Percentiles rank a stretch among this genome's conserved stretches.
Conservation (phyloP, 2,888 invertebrate genomes). For the Lepidochitona cinerea region DNA sequence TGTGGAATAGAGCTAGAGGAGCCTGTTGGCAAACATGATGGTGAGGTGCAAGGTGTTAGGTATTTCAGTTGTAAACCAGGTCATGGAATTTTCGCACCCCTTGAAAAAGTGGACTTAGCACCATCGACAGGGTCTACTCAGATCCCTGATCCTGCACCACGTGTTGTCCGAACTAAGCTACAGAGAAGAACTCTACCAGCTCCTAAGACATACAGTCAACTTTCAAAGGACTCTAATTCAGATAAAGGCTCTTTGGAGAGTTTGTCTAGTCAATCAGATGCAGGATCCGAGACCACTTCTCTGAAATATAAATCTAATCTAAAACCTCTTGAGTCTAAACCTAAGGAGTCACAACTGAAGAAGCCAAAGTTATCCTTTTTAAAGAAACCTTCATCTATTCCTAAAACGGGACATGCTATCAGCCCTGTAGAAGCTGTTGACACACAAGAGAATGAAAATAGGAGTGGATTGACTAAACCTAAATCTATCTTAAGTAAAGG, state of each 20-base stretch:
- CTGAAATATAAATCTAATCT: neutral
- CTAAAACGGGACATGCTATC: neutral
- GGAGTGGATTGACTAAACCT: neutral
- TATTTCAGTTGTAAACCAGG: conserved; percentile 77
- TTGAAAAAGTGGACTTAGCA: conserved; percentile 72
- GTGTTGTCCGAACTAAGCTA: neutral
- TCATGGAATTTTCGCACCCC: conserved; percentile 78
- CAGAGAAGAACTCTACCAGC: neutral
- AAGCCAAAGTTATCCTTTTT: neutral
- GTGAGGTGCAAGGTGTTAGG: conserved; percentile 76
- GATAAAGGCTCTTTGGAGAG: neutral
- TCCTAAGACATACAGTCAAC: neutral
- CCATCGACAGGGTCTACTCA: too few species aligned
- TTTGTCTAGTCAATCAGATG: neutral
- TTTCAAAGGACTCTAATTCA: neutral
- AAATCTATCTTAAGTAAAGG: neutral
- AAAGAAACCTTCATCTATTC: neutral
- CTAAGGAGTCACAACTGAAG: neutral
- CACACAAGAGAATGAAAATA: neutral
- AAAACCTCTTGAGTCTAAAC: neutral
- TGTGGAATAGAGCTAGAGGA: conserved; percentile 78
- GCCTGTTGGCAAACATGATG: conserved; percentile 78
- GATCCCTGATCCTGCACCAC: neutral
- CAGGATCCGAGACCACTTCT: neutral
- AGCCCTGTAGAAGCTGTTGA: neutral